Conservation (phyloP, 2,888 invertebrate species). For the Hyles lineata region DNA sequence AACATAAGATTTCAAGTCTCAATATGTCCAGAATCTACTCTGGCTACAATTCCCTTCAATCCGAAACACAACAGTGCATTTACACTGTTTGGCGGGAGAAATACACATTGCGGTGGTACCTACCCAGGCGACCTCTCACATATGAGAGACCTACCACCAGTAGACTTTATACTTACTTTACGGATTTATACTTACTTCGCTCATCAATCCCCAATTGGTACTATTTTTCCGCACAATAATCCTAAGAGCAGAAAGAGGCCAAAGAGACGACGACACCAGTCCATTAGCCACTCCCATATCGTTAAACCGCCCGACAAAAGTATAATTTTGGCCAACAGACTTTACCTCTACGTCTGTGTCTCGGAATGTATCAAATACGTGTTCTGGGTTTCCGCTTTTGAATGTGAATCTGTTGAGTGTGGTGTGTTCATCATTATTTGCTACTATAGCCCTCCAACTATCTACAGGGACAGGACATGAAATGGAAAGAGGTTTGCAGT, state of each 20-base stretch:
- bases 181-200: background rate
- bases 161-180: too few relatives aligned
- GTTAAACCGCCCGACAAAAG: background rate
- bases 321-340: background rate
- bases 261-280: background rate
- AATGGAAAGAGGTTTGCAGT: too few relatives aligned
- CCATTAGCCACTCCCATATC: background rate
- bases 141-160: too few relatives aligned
- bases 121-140: too few relatives aligned
- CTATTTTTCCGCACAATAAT: background rate
- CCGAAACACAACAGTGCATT: too few relatives aligned
- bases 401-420: background rate
- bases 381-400: background rate
- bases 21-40: too few relatives aligned
- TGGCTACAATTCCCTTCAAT: too few relatives aligned
- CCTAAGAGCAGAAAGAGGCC: background rate
- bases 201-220: background rate
- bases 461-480: too few relatives aligned
- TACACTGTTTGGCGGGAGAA: too few relatives aligned
- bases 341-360: background rate
- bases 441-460: background rate
- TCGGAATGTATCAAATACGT: background rate
- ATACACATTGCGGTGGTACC: too few relatives aligned
- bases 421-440: background rate
- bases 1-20: too few relatives aligned